Conservation (phyloP, 2,888 invertebrate genomes). For the Oxycera nigricornis region DNA sequence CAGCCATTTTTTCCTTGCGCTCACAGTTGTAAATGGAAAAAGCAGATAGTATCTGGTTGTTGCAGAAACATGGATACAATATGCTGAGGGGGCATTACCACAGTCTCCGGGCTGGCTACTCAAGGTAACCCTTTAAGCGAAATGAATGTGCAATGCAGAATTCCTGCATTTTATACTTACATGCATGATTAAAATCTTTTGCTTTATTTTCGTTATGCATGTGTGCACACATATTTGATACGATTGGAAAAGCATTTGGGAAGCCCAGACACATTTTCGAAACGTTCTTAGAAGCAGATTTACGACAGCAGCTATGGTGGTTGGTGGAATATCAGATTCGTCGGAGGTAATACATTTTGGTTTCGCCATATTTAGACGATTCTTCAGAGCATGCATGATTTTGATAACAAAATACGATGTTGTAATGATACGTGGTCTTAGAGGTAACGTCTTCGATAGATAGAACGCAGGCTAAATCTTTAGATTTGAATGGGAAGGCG, state of each 20-base stretch:
- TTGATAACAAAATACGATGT: too few relatives aligned
- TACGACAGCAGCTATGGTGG: background rate
- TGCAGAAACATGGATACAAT: background rate
- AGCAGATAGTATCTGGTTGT: background rate
- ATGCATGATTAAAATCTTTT: slow-evolving; percentile 23
- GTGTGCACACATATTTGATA: background rate
- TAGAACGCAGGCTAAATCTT: too few relatives aligned
- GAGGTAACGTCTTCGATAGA: too few relatives aligned
- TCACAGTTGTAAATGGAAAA: background rate
- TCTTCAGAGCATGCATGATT: too few relatives aligned
- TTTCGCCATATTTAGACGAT: background rate
- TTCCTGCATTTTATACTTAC: slow-evolving; percentile 14
- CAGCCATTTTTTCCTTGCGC: background rate
- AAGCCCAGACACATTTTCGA: background rate
- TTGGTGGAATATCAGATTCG: background rate
- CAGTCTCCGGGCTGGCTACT: background rate
- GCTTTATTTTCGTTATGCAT: slow-evolving; percentile 9
- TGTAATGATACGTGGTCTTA: too few relatives aligned
- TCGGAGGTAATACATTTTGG: background rate
- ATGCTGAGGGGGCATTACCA: background rate
- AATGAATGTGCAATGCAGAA: slow-evolving; percentile 8
- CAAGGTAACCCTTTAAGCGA: slow-evolving; percentile 19
- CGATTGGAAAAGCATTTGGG: background rate
- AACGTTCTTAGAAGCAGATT: background rate
- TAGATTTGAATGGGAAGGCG: too few relatives aligned